Base-by-base conservation (phyloP, 2,113 vertebrate genomes). In the Phycodurus eques region DNA sequence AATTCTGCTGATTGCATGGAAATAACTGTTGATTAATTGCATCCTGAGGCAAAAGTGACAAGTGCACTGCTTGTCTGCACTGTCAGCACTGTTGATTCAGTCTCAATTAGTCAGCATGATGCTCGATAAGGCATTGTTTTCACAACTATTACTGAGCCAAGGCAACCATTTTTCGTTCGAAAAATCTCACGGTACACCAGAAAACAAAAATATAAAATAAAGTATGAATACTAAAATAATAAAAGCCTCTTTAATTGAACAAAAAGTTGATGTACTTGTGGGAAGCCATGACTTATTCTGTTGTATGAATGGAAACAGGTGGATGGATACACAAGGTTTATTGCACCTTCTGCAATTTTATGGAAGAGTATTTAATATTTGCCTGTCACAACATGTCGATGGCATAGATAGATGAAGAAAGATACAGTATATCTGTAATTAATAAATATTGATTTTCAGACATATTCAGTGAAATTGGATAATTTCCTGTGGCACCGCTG, bases 51-150 rank as follows among this genome's bases (percentile, higher is more conserved):
- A 61, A 35, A 61, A 35, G 59, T 61, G 59, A 61, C 59, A 61
- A 35, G 31, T 61, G 59, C 59, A 61, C 31, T 35, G 59, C 59
- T 61, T 35, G 31, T 35, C 31, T 61, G 59, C 59, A 19, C 59
- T 61, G 59, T 61, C 59, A 61, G 59, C 59, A 39, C 31, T 61
- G 59, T 61, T 61, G 59, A 61, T 61, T 61, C 59, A 61, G 59
- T 61, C 59, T 39, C 15, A 61, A 35, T 61, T 61, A 61, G 59
- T 61, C 31, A 4, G 31, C 59, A 61, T 19, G 31, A 15, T 14
- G 15, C 31, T 2, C 33, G 57, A 57, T 31, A 13, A 27, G 22
- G 56, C 57, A 33, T 10, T 59, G 27, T 31, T 59, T 39, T 59
- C 27, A 11, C 12, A 59, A 59, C 11, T 22, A 33, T 2, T 12